Conservation (phyloP, 2,888 invertebrate genomes). For the Sialis lutaria region DNA sequence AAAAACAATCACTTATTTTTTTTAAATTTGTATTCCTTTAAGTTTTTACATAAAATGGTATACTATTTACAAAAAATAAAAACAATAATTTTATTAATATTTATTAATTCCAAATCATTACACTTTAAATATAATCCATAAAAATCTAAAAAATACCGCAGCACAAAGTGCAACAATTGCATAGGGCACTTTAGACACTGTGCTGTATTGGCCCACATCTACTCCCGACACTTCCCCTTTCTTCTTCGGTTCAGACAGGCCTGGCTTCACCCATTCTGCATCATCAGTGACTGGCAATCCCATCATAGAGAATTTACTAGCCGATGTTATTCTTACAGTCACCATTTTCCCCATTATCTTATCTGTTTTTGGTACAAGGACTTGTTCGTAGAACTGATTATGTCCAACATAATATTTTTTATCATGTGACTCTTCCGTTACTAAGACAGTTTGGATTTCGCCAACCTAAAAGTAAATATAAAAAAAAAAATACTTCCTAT, state of each 20-base stretch:
- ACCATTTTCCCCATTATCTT: conserved; percentile 70
- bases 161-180: conserved; percentile 18
- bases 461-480: conserved; percentile 26
- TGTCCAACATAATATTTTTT: conserved; percentile 82
- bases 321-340: conserved; percentile 50
- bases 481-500: conserved; percentile 18
- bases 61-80: too few relatives aligned
- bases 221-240: conserved; percentile 38
- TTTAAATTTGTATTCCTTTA: too few relatives aligned
- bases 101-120: background rate
- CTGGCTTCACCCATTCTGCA: conserved; percentile 29
- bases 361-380: conserved; percentile 62
- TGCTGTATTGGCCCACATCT: conserved; percentile 20
- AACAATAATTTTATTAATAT: too few relatives aligned
- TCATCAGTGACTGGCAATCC: conserved; percentile 40
- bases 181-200: conserved; percentile 16
- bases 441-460: conserved; percentile 56
- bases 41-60: too few relatives aligned
- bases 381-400: conserved; percentile 89
- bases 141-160: conserved; percentile 17
- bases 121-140: conserved; percentile 20
- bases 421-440: conserved; percentile 89
- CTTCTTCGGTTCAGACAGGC: conserved; percentile 32
- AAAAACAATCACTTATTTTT: too few relatives aligned
- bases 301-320: conserved; percentile 63